Percentiles rank a stretch among this genome's conserved stretches.
phyloP scores from a whole-genome alignment of 2,113 vertebrate species.

The Notothenia rossii region DNA sequence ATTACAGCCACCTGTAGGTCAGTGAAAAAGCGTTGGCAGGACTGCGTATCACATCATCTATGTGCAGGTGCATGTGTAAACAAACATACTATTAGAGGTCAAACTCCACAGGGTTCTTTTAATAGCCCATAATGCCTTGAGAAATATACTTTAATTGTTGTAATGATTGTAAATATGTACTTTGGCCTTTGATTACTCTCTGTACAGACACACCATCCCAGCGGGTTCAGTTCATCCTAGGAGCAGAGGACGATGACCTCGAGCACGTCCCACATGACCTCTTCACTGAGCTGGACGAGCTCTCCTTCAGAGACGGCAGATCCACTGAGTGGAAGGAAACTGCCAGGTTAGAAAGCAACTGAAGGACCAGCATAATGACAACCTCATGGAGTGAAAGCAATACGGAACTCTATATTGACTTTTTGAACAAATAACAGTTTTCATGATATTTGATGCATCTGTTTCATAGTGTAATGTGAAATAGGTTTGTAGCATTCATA shows the following conservation, averaged over 20 bases:
- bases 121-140: neutral
- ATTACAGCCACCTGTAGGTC: constrained; percentile 6
- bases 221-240: constrained; percentile 95
- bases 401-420: neutral
- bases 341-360: constrained; percentile 85
- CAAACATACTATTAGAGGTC: neutral
- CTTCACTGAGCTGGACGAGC: constrained; percentile 96
- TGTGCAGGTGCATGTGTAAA: neutral
- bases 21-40: neutral
- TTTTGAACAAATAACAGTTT: neutral
- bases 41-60: neutral
- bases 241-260: constrained; percentile 94
- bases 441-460: neutral
- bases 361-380: neutral
- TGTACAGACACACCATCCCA: constrained; percentile 93
- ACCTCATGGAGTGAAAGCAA: neutral
- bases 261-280: constrained; percentile 95
- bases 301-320: constrained; percentile 91
- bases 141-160: neutral
- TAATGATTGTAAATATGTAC: constrained; percentile 4
- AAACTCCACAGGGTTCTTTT: neutral
- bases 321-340: constrained; percentile 96
- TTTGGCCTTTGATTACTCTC: constrained; percentile 7
- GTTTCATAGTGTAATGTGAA: neutral
- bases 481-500: neutral